Conservation (phyloP, 2,797 vertebrate species). For the Chelon labrosus region DNA sequence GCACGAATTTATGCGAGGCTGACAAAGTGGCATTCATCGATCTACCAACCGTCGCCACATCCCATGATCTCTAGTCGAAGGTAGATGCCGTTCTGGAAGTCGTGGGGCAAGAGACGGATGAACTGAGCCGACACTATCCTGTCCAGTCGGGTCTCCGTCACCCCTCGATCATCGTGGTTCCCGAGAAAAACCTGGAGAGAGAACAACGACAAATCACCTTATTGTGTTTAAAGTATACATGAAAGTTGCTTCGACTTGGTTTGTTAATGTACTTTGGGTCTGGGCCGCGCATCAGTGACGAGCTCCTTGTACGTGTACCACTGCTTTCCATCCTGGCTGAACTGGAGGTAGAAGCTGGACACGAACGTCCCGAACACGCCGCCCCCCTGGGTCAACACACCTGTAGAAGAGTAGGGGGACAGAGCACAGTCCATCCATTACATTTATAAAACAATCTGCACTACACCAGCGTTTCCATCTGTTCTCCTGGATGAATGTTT, state of each 20-base stretch:
- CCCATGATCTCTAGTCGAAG: constrained; percentile 89
- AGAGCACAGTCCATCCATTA: neutral
- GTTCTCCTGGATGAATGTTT: neutral
- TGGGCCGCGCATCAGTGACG: constrained; percentile 65
- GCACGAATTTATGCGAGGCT: neutral
- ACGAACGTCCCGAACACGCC: constrained; percentile 79
- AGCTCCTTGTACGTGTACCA: constrained; percentile 87
- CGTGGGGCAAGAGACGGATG: constrained; percentile 85
- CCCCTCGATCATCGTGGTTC: constrained; percentile 77
- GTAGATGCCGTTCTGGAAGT: constrained; percentile 83
- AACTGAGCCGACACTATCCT: constrained; percentile 84
- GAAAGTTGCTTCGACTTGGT: neutral
- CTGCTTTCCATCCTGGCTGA: constrained; percentile 83
- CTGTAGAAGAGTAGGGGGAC: constrained; percentile 61
- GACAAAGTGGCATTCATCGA: too few species aligned
- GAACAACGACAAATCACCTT: neutral
- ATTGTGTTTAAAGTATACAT: neutral
- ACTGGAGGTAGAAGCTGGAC: constrained; percentile 88
- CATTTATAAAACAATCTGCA: neutral
- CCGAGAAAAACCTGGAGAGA: constrained; percentile 83
- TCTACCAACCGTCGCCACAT: constrained; percentile 81
- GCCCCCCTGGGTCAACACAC: constrained; percentile 86
- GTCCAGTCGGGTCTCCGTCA: constrained; percentile 77
- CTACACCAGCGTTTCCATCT: neutral
- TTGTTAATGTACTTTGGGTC: constrained; percentile 81